Evolutionary conservation across 2,888 invertebrate species (phyloP), one percentile per base, ranked within the genome.

Genomic region (Gortyna flavago): DNA sequence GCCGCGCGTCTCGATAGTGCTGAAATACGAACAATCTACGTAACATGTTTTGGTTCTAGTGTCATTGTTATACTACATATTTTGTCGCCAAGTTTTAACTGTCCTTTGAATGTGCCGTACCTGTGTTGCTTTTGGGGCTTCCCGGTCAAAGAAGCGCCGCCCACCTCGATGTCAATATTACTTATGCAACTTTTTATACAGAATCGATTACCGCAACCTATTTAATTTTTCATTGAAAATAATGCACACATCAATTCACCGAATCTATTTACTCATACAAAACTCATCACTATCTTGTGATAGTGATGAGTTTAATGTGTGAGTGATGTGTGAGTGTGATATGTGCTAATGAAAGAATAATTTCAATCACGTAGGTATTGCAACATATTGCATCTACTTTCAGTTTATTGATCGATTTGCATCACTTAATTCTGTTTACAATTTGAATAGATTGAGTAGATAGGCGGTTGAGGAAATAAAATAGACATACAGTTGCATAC

Each of bases 21-120:
- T 96, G 96, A 96, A 95, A 96, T 91, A 89, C 87, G 86, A 89
- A 96, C 96, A 96, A 96, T 95, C 85, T 90, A 93, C 90, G 92
- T 93, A 93, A 95, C 94, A 94, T 95, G 94, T 96, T 95, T 94
- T 94, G 93, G 92, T 93, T 93, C 88, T 93, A 89, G 90, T 90
- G 88, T 88, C 90, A 94, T 96, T 95, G 95, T 95, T 90, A 91
- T 80, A 87, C 90, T 90, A 35, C 35, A 35, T 35, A 92, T 93
- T 93, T 93, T 93, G 93, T 93, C 92, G 89, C 92, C 91, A 89
- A 90, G 87, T 92, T 87, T 79, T 93, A 92, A 94, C 94, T 93
- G 93, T 94, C 81, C 92, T 92, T 93, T 93, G 91, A 87, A 86
- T 84, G 82, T 86, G 80, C 89, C 90, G 68, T 77, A 90, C 90